Evolutionary conservation across 2,113 vertebrate species (phyloP).

Genomic region (Bubalus kerabau): DNA sequence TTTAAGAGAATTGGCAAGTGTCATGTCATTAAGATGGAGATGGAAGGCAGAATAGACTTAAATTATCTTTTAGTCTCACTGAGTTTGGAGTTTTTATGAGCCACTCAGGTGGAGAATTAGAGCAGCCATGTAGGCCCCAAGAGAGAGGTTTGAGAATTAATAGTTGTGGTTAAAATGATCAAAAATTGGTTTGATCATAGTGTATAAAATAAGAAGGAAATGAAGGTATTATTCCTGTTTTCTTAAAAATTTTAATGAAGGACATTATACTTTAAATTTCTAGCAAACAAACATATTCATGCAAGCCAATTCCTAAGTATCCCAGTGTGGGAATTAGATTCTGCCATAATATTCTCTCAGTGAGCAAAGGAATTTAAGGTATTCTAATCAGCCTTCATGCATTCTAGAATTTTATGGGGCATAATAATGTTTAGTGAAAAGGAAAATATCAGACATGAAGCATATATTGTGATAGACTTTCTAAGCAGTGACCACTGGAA

Average conservation of each 20-base stretch:
- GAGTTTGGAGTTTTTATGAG: not conserved
- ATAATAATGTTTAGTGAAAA: constrained; percentile 32
- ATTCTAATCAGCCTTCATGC: not conserved
- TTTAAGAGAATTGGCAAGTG: constrained; percentile 7
- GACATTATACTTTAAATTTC: constrained; percentile 28
- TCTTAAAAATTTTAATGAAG: constrained; percentile 2
- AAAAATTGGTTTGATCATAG: not conserved
- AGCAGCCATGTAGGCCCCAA: not conserved
- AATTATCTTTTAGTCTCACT: not conserved
- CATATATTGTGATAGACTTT: constrained; percentile 6
- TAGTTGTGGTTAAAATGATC: not conserved
- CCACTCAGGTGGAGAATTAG: not conserved
- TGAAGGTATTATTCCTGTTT: not conserved
- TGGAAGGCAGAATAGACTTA: not conserved
- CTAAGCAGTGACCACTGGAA: constrained; percentile 27
- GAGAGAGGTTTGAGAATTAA: not conserved
- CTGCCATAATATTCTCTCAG: not conserved
- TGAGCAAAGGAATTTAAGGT: not conserved
- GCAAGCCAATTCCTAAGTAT: not conserved
- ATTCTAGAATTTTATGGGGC: constrained; percentile 16
- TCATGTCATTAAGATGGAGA: not conserved
- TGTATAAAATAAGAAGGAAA: constrained; percentile 7
- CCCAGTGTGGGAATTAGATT: constrained; percentile 22
- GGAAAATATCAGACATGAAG: not conserved
- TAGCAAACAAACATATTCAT: constrained; percentile 1